These are phyloP conservation scores for Rhabdomys pumilio DNA, from an alignment of 2,797 vertebrate species.

Conservation along the genomic window DNA sequence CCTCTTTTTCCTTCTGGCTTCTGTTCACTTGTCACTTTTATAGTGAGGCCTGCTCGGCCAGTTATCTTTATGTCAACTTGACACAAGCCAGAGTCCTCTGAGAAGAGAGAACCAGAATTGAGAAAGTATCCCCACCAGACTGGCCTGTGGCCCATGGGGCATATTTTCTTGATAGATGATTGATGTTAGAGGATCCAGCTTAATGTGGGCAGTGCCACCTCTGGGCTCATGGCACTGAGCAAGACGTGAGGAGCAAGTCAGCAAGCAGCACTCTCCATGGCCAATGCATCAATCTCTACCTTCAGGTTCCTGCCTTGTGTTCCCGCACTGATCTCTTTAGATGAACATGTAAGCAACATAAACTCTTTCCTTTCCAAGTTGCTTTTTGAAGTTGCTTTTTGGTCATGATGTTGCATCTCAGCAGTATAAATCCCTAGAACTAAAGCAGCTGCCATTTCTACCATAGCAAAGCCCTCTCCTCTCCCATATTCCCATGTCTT, in stretches of 20 bases:
- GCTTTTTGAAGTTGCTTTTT: background rate
- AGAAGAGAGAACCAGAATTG: background rate
- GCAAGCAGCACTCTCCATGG: background rate
- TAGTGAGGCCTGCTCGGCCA: background rate
- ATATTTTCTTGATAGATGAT: background rate
- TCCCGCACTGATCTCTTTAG: background rate
- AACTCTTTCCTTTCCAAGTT: background rate
- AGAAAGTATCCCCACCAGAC: background rate
- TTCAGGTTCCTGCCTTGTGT: background rate
- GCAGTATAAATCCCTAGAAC: background rate
- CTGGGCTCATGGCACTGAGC: background rate
- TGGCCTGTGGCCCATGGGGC: background rate
- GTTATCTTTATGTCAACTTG: background rate
- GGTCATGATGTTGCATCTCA: background rate
- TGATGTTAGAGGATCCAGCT: background rate
- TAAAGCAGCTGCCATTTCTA: background rate
- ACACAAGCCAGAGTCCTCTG: background rate
- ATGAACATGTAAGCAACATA: background rate
- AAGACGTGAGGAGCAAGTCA: background rate
- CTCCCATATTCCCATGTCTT: too few relatives aligned
- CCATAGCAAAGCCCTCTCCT: background rate
- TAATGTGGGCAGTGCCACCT: background rate
- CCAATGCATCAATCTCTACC: background rate
- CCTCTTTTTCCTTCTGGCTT: background rate
- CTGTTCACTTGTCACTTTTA: background rate